A percentile compares a stretch with the other conserved stretches of the same genome.
Evolutionary conservation across 2,113 vertebrate species (phyloP).

Genomic region (Rhabdomys dilectus): DNA sequence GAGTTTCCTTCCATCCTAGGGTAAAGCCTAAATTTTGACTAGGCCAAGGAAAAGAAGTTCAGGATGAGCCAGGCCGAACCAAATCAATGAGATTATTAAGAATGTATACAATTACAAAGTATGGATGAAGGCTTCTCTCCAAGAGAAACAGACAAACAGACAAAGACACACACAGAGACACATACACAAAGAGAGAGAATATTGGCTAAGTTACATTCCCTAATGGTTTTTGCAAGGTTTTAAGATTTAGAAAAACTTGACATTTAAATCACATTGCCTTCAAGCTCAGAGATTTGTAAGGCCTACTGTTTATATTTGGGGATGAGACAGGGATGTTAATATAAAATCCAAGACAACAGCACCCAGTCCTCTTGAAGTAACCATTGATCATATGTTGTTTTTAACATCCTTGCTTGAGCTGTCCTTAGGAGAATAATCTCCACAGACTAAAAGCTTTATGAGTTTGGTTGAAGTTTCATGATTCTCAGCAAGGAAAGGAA

Average conservation of each 20-base stretch:
- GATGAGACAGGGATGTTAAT: not conserved
- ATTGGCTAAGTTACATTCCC: not conserved
- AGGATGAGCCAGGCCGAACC: no score
- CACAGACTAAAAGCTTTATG: not conserved
- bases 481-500: not conserved
- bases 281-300: not conserved
- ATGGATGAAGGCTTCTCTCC: no score
- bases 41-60: no score
- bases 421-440: not conserved
- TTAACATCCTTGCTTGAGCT: not conserved
- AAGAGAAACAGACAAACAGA: not conserved
- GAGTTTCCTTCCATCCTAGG: no score
- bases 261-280: not conserved
- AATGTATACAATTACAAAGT: no score
- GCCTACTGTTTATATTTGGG: not conserved
- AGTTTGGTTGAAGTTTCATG: not conserved
- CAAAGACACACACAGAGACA: not conserved
- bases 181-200: not conserved
- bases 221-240: not conserved
- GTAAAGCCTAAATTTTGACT: no score
- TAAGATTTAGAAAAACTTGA: not conserved
- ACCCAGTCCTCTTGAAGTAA: not conserved
- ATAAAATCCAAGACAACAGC: not conserved
- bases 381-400: not conserved
- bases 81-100: no score